Evolutionary conservation across 2,113 vertebrate genomes (phyloP).

Genomic region (Muscicapa adusta): DNA sequence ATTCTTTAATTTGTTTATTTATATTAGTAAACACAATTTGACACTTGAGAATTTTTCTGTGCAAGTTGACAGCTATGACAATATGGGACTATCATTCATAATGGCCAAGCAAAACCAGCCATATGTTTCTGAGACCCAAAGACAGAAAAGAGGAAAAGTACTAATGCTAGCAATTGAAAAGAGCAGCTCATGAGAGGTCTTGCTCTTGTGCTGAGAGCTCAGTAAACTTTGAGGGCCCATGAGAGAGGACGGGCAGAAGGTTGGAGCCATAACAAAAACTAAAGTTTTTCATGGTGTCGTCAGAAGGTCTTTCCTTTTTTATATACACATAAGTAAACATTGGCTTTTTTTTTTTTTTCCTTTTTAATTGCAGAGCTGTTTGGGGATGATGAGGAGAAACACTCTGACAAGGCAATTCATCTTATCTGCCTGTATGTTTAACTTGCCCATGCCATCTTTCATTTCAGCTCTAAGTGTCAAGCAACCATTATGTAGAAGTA

Average conservation of each 20-base stretch:
- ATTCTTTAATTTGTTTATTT: background rate
- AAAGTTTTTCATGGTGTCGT: background rate
- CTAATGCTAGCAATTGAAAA: background rate
- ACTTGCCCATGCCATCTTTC: constrained; percentile 1
- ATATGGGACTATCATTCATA: background rate
- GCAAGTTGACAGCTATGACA: background rate
- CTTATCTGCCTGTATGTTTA: constrained; percentile 50
- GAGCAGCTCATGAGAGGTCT: background rate
- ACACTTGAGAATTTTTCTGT: background rate
- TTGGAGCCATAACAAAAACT: constrained; percentile 20
- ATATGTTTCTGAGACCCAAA: background rate
- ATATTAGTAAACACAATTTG: background rate
- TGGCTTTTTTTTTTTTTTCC: background rate
- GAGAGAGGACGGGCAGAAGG: background rate
- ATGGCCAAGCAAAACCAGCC: background rate
- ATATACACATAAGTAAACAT: constrained; percentile 9
- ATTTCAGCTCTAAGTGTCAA: constrained; percentile 29
- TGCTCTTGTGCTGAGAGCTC: background rate
- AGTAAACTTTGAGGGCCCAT: background rate
- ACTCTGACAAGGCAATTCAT: constrained; percentile 4
- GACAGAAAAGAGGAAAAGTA: background rate
- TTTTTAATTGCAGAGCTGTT: constrained; percentile 6
- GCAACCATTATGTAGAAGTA: background rate
- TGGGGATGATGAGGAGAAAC: constrained; percentile 17
- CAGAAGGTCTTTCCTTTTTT: background rate